These are phyloP conservation scores for Synanthedon andrenaeformis DNA, from an alignment of 2,888 invertebrate genomes.

Conservation along the genomic window DNA sequence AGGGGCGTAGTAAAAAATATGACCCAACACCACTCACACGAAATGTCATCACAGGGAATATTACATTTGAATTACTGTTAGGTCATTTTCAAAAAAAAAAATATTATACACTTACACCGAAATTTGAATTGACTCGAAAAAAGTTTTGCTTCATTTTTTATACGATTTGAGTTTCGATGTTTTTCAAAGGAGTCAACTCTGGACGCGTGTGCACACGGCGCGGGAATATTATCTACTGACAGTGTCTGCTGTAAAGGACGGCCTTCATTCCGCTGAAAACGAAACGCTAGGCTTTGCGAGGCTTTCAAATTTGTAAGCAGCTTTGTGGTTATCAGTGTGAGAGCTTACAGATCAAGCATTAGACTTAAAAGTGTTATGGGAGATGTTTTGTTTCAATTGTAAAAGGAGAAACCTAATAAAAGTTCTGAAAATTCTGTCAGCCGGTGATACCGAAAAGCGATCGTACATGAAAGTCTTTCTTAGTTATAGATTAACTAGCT, in stretches of 20 bases:
- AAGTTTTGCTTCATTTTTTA: background rate
- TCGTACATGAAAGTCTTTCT: no score
- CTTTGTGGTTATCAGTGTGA: conserved; percentile 41
- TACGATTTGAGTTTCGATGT: conserved; percentile 6
- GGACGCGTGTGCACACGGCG: conserved; percentile 16
- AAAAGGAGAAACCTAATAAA: no score
- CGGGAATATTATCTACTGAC: conserved; percentile 17
- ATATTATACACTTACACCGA: background rate
- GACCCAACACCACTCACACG: conserved; percentile 3
- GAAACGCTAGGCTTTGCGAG: conserved; percentile 18
- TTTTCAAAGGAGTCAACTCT: conserved; percentile 1
- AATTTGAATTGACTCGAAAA: background rate
- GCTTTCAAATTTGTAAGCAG: conserved; percentile 28
- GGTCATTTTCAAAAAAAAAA: background rate
- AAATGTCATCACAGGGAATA: conserved; percentile 1
- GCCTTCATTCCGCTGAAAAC: conserved; percentile 15
- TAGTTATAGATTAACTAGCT: no score
- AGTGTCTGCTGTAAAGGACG: conserved; percentile 10
- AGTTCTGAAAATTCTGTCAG: no score
- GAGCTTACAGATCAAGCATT: conserved; percentile 18
- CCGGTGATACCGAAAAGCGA: no score
- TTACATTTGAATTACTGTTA: background rate
- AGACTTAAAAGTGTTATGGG: no score
- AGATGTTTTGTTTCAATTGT: no score
- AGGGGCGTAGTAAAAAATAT: conserved; percentile 8